These are phyloP conservation scores for Rhynchopsitta pachyrhyncha DNA, from an alignment of 2,113 vertebrate species.

Conservation along the genomic window DNA sequence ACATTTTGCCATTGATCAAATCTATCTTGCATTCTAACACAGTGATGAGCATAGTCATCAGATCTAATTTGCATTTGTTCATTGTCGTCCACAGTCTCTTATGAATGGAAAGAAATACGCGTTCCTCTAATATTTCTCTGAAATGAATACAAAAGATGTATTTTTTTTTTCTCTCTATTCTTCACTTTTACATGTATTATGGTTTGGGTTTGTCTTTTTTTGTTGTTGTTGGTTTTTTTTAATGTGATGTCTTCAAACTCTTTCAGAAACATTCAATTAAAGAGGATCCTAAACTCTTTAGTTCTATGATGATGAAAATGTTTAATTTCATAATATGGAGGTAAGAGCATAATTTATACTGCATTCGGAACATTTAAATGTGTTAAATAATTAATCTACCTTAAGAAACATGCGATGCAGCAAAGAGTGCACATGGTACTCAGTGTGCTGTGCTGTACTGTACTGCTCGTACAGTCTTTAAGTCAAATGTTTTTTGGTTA, in stretches of 20 bases:
- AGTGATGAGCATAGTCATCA: background rate
- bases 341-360: background rate
- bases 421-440: background rate
- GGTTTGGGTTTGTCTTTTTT: background rate
- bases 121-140: background rate
- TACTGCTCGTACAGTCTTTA: background rate
- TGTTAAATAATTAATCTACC: background rate
- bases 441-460: background rate
- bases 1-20: background rate
- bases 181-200: background rate
- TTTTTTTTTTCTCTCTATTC: background rate
- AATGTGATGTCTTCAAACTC: background rate
- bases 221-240: background rate
- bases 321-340: background rate
- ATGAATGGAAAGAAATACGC: background rate
- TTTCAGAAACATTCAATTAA: background rate
- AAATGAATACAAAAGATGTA: background rate
- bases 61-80: background rate
- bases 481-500: rapidly evolving
- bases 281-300: background rate
- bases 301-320: background rate
- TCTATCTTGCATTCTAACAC: background rate
- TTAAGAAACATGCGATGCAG: background rate
- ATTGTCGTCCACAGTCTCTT: background rate
- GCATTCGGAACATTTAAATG: background rate